Percentiles rank a stretch among this genome's conserved stretches.
Conservation (phyloP, 2,797 vertebrate species). For the Agapornis canus region DNA sequence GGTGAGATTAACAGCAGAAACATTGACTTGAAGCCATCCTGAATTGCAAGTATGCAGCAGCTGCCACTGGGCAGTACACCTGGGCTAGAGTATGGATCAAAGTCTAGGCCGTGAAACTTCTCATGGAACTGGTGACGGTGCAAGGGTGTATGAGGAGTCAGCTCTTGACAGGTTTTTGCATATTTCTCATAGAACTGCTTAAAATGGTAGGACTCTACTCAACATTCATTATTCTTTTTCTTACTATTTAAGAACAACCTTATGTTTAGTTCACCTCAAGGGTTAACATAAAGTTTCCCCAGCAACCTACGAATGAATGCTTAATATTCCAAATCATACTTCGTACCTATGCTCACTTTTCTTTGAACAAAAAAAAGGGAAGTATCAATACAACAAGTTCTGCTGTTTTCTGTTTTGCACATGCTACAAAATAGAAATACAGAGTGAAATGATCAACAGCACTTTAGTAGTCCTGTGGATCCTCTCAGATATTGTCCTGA, state of each 20-base stretch:
- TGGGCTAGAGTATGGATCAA: background rate
- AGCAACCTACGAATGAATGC: background rate
- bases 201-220: background rate
- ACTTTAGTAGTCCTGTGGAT: background rate
- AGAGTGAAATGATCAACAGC: background rate
- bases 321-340: background rate
- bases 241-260: background rate
- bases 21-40: background rate
- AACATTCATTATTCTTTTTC: background rate
- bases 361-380: background rate
- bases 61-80: background rate
- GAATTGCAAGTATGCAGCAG: accelerated
- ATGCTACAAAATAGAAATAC: background rate
- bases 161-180: background rate
- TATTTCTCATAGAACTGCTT: accelerated
- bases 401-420: background rate
- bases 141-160: background rate
- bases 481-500: background rate
- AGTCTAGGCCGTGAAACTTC: too few species aligned
- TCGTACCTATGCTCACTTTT: background rate
- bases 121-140: background rate
- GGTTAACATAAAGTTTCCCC: background rate
- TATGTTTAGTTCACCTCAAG: background rate
- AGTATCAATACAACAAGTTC: background rate
- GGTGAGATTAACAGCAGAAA: background rate